Conservation (phyloP, 2,888 invertebrate genomes). For the Pseudococcus longispinus region DNA sequence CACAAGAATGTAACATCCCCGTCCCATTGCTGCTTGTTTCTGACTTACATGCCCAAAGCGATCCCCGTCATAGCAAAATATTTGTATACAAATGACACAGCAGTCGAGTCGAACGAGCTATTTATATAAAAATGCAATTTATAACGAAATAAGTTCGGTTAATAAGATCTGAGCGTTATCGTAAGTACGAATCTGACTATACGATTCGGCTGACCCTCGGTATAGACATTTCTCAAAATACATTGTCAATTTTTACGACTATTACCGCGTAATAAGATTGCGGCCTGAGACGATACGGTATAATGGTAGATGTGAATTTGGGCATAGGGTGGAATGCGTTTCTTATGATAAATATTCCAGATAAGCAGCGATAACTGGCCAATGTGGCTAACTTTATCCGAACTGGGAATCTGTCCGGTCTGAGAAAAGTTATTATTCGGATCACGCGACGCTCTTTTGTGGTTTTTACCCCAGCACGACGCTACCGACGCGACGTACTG, state of each 20-base stretch:
- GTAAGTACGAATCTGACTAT: not conserved
- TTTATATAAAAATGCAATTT: not conserved
- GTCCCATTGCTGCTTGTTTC: too few species aligned
- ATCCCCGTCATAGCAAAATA: too few species aligned
- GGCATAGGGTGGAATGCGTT: slow-evolving; percentile 15
- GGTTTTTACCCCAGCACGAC: slow-evolving; percentile 53
- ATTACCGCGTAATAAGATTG: slow-evolving; percentile 50
- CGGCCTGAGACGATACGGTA: not conserved
- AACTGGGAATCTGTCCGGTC: slow-evolving; percentile 50
- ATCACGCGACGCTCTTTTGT: slow-evolving; percentile 56
- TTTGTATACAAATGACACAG: too few species aligned
- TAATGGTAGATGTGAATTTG: not conserved
- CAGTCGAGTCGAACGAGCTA: not conserved
- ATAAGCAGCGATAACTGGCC: slow-evolving; percentile 55
- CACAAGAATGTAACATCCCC: too few species aligned
- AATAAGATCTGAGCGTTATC: not conserved
- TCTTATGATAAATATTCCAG: slow-evolving; percentile 51
- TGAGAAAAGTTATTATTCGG: slow-evolving; percentile 50
- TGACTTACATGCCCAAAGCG: too few species aligned
- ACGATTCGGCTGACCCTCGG: not conserved
- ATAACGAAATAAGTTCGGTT: not conserved
- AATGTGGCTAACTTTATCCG: slow-evolving; percentile 53
- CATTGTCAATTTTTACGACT: slow-evolving; percentile 52
- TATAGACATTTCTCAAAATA: slow-evolving; percentile 32
- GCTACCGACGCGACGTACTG: slow-evolving; percentile 16